These are phyloP conservation scores for Melinaea marsaeus DNA, from an alignment of 2,888 invertebrate species.

Conservation along the genomic window DNA sequence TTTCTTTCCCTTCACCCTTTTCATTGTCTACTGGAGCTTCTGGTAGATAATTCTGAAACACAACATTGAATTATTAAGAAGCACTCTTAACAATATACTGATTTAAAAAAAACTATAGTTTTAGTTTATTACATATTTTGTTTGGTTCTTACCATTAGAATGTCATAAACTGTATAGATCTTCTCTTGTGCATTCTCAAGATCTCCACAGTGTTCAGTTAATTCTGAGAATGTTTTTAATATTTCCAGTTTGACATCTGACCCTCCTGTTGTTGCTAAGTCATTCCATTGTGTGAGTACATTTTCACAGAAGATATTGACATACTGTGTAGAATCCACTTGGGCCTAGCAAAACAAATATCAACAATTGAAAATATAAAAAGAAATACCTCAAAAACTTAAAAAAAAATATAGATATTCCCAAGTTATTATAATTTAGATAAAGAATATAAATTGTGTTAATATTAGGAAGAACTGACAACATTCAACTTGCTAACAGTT, in stretches of 20 bases:
- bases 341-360: slow-evolving; percentile 77
- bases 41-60: slow-evolving; percentile 89
- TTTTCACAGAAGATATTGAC: slow-evolving; percentile 90
- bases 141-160: slow-evolving; percentile 82
- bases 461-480: too few species aligned
- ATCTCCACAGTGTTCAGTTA: slow-evolving; percentile 86
- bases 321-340: slow-evolving; percentile 91
- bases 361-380: background rate
- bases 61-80: slow-evolving; percentile 9
- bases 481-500: too few species aligned
- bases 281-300: slow-evolving; percentile 86
- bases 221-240: slow-evolving; percentile 91
- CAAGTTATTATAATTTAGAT: too few species aligned
- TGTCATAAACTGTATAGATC: slow-evolving; percentile 86
- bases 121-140: slow-evolving; percentile 3
- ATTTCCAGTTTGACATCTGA: slow-evolving; percentile 85
- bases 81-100: background rate
- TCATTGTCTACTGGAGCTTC: slow-evolving; percentile 84
- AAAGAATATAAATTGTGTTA: too few species aligned
- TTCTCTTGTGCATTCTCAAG: slow-evolving; percentile 85
- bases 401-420: too few species aligned
- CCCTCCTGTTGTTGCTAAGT: slow-evolving; percentile 79
- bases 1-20: slow-evolving; percentile 52
- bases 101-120: background rate
- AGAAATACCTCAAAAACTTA: too few species aligned